phyloP scores from a whole-genome alignment of 2,797 vertebrate species.

The Sebastes ruberrimus region DNA sequence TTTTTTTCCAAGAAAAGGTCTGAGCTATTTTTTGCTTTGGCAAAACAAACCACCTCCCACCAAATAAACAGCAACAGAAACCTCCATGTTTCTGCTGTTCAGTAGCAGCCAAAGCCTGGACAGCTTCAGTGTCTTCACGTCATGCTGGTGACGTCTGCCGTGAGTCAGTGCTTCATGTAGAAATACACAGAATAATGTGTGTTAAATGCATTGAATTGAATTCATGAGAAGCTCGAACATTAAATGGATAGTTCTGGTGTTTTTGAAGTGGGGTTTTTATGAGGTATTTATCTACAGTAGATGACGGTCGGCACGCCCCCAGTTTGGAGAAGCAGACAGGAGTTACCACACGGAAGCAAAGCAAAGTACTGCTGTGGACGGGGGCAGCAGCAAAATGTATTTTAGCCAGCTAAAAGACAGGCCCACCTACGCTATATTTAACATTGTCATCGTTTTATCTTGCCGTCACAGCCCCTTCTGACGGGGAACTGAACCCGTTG shows the following conservation, averaged over 20 bases:
- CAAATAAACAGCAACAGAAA: slow-evolving; percentile 56
- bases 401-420: too few species aligned
- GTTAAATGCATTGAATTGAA: background rate
- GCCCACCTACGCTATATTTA: too few species aligned
- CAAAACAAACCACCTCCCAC: slow-evolving; percentile 64
- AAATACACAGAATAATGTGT: background rate
- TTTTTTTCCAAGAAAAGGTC: slow-evolving; percentile 47
- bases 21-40: slow-evolving; percentile 65
- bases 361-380: too few species aligned
- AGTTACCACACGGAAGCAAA: too few species aligned
- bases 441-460: too few species aligned
- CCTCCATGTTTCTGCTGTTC: slow-evolving; percentile 45
- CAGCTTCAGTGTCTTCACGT: slow-evolving; percentile 23
- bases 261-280: too few species aligned
- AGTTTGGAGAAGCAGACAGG: too few species aligned
- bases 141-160: slow-evolving; percentile 17
- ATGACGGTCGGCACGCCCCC: too few species aligned
- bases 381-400: too few species aligned
- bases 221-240: background rate
- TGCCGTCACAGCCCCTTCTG: too few species aligned
- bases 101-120: slow-evolving; percentile 16
- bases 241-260: background rate
- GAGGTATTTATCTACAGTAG: too few species aligned
- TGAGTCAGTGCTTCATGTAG: background rate
- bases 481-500: too few species aligned